phyloP scores from a whole-genome alignment of 2,797 vertebrate species.

The Petrocephalus schoutedeni region DNA sequence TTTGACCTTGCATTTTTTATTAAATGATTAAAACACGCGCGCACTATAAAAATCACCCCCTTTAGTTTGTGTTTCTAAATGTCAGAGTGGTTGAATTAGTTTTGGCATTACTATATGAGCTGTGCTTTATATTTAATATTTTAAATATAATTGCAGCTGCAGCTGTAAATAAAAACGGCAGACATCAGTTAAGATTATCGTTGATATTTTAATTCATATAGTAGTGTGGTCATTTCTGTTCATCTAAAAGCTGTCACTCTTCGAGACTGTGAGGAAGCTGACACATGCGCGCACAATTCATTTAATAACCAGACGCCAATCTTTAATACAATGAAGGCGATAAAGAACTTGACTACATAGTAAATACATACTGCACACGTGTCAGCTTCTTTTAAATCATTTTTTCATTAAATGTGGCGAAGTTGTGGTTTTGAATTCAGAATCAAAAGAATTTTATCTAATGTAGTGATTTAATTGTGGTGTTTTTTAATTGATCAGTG shows the following conservation, averaged over 20 bases:
- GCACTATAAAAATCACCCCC: constrained; percentile 36
- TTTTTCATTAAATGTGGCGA: neutral
- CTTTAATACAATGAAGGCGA: neutral
- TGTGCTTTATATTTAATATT: neutral
- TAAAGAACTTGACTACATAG: neutral
- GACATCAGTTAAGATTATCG: neutral
- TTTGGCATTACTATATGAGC: neutral
- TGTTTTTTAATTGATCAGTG: neutral
- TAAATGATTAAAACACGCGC: constrained; percentile 67
- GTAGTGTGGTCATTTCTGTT: neutral
- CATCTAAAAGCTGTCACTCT: neutral
- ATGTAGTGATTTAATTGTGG: neutral
- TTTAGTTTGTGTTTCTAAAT: neutral
- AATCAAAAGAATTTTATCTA: neutral
- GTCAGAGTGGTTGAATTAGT: neutral
- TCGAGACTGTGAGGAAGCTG: neutral
- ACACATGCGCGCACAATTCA: neutral
- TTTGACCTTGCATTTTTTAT: constrained; percentile 72
- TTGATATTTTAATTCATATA: neutral
- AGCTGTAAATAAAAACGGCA: neutral
- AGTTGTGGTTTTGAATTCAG: neutral
- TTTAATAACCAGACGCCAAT: neutral
- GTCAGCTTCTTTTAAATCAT: neutral
- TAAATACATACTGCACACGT: neutral
- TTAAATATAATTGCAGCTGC: neutral